Percentiles rank a stretch among this genome's conserved stretches.
These are phyloP conservation scores for Drosophila bocqueti DNA, from an alignment of 1,140 invertebrate species.

Conservation along the genomic window DNA sequence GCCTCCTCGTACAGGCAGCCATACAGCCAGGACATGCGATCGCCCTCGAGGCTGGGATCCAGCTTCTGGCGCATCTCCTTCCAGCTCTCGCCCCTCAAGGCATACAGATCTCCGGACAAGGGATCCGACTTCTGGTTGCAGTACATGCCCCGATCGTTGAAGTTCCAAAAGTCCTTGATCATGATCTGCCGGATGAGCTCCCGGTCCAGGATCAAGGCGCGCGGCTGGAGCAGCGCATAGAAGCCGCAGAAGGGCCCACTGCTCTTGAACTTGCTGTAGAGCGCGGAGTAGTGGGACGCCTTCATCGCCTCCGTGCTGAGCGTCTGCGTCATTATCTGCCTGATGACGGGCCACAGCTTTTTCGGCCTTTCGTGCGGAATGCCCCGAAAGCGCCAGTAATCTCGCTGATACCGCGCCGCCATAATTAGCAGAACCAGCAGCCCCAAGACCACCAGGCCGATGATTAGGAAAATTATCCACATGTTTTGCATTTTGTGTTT, in stretches of 20 bases:
- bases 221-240: constrained; percentile 73
- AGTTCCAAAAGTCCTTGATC: constrained; percentile 87
- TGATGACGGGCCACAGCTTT: constrained; percentile 67
- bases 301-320: constrained; percentile 67
- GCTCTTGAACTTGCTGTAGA: constrained; percentile 76
- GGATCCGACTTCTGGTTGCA: constrained; percentile 86
- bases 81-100: constrained; percentile 87
- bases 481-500: constrained; percentile 50
- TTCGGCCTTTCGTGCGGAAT: constrained; percentile 77
- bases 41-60: constrained; percentile 88
- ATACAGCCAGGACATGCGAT: constrained; percentile 87
- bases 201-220: constrained; percentile 84
- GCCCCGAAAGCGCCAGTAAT: constrained; percentile 75
- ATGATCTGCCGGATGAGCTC: constrained; percentile 87
- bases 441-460: constrained; percentile 64
- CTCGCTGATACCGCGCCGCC: constrained; percentile 71
- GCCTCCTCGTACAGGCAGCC: constrained; percentile 69
- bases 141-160: constrained; percentile 86
- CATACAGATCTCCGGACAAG: constrained; percentile 86
- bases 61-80: constrained; percentile 87
- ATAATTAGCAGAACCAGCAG: constrained; percentile 61
- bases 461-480: constrained; percentile 73
- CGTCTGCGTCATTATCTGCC: constrained; percentile 60
- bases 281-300: constrained; percentile 55
- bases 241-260: constrained; percentile 80